Conservation (phyloP, 1,140 invertebrate genomes). For the Drosophila parvula region DNA sequence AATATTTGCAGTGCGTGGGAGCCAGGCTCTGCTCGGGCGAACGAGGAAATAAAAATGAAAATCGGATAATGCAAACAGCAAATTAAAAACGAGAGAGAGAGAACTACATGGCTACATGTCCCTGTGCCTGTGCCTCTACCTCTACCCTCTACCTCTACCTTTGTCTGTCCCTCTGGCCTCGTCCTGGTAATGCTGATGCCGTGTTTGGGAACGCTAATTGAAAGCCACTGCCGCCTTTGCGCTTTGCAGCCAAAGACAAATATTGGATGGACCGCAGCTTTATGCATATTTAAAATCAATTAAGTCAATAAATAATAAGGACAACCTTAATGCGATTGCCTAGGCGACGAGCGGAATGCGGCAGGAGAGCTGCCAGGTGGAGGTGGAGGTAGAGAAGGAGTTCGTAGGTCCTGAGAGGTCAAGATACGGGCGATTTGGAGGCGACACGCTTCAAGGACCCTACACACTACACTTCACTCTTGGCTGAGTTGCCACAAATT, state of each 20-base stretch:
- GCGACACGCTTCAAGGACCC: conserved; percentile 43
- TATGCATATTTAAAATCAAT: conserved; percentile 84
- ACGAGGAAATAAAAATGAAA: conserved; percentile 39
- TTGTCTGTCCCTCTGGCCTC: not conserved
- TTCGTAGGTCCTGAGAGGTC: conserved; percentile 7
- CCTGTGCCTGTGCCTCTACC: not conserved
- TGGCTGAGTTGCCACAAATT: conserved; percentile 45
- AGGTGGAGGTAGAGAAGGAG: no score
- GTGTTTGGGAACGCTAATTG: conserved; percentile 65
- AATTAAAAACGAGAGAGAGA: conserved; percentile 64
- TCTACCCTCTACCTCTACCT: not conserved
- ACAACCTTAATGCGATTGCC: conserved; percentile 76
- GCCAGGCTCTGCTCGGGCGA: no score
- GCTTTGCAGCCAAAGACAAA: conserved; percentile 81
- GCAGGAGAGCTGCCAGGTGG: no score
- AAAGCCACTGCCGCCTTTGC: conserved; percentile 63
- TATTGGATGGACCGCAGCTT: conserved; percentile 79
- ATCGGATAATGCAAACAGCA: conserved; percentile 74
- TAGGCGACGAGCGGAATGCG: conserved; percentile 3
- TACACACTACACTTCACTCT: conserved; percentile 9
- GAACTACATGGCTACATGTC: not conserved
- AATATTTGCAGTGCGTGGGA: conserved; percentile 73
- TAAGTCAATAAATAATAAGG: conserved; percentile 83
- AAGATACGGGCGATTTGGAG: conserved; percentile 50
- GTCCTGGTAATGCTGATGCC: conserved; percentile 12